These are phyloP conservation scores for Hyla sarda DNA, from an alignment of 2,113 vertebrate genomes.

Conservation along the genomic window DNA sequence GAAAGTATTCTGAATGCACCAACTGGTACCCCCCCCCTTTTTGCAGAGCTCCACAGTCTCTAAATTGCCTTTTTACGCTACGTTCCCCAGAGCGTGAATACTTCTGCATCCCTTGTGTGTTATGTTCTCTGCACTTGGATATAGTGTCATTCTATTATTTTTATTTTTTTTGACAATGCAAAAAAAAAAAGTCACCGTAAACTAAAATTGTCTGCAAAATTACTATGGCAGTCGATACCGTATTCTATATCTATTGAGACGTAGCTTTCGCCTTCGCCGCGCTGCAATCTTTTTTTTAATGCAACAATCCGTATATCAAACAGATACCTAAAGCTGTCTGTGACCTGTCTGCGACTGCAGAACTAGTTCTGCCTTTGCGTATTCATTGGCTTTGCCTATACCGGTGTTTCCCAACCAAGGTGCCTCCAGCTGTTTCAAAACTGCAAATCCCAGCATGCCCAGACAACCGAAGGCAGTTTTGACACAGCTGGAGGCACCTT, in stretches of 20 bases:
- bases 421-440: no score
- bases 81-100: background rate
- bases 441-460: no score
- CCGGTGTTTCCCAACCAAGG: no score
- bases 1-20: no score
- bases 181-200: background rate
- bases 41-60: background rate
- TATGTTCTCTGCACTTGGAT: background rate
- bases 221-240: background rate
- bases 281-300: background rate
- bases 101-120: background rate
- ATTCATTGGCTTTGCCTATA: background rate
- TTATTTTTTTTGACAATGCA: background rate
- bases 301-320: background rate
- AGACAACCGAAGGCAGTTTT: no score
- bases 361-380: background rate
- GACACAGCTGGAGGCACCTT: no score
- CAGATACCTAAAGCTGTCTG: background rate
- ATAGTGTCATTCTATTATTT: background rate
- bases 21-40: no score
- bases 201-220: background rate
- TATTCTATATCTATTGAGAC: background rate
- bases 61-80: background rate
- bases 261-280: background rate
- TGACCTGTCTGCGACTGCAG: constrained; percentile 43